Evolutionary conservation across 2,797 vertebrate species (phyloP), one percentile per base, ranked within the genome.

Genomic region (Sebastes hopkinsi): DNA sequence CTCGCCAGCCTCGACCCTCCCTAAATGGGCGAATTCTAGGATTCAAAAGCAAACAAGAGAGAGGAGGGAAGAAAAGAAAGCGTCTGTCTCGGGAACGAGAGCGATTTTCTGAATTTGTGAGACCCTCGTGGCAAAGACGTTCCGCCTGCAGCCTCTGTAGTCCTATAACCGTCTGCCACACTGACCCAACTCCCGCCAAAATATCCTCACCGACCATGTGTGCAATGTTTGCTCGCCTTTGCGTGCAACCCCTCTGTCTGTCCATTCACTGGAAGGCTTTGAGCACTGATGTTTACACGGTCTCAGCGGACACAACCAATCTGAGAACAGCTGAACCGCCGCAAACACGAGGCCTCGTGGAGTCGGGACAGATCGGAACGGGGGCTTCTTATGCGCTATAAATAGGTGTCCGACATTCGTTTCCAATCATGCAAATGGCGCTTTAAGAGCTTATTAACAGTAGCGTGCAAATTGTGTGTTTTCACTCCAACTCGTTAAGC

Each of bases 131-230:
- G 66, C 32, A 7, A 75, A 78, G 77, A 72, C 4, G n/a, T 20
- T 4, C 52, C 2, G 61, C 67, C 70, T 6, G 30, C 62, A 70
- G 72, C 69, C 58, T 65, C 38, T 67, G 27, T 56, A 62, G 84
- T 75, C 56, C 50, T 32, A 32, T 18, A 46, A 6, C 68, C 66
- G 75, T 84, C 84, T 86, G 85, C 83, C 82, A 89, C 88, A 88
- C 85, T 91, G 92, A 91, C 88, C 91, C 87, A 80, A 25, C 87
- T 89, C 20, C 56, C 2, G 7, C 75, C 60, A 71, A 80, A 84
- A 65, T 55, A 18, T 46, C 78, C 67, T 72, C 81, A 36, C 29
- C 32, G 70, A 74, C 64, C 67, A 30, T 42, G 20, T 32, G 70
- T 18, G 50, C 56, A 1, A 20, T 70, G 23, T 88, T 61, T 83